Evolutionary conservation across 2,797 vertebrate genomes (phyloP).

Genomic region (Spheniscus humboldti): DNA sequence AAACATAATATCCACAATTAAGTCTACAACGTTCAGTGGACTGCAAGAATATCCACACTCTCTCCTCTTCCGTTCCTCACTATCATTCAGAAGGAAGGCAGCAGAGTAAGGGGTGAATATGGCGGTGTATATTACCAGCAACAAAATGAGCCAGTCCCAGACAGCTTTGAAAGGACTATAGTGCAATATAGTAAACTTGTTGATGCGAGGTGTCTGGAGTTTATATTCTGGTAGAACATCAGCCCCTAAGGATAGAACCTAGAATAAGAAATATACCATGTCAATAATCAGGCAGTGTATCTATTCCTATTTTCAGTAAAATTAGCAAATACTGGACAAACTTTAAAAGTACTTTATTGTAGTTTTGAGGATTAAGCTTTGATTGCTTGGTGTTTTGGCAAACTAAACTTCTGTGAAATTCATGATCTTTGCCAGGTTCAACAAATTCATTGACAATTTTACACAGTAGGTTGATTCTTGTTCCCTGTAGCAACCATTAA

Average conservation of each 20-base stretch:
- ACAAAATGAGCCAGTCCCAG: constrained; percentile 98
- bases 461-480: neutral
- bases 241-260: constrained; percentile 96
- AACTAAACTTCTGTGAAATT: neutral
- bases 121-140: constrained; percentile 96
- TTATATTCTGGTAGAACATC: constrained; percentile 98
- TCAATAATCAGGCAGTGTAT: neutral
- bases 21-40: constrained; percentile 95
- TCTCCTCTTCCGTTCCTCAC: constrained; percentile 90
- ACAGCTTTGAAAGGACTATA: constrained; percentile 99
- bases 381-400: neutral
- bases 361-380: neutral
- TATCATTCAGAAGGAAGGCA: constrained; percentile 95
- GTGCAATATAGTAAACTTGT: constrained; percentile 98
- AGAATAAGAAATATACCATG: neutral
- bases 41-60: constrained; percentile 97
- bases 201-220: constrained; percentile 94
- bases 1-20: constrained; percentile 99
- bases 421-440: neutral
- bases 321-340: neutral
- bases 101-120: constrained; percentile 98
- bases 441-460: neutral
- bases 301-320: neutral
- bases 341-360: neutral
- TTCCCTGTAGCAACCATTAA: neutral